Evolutionary conservation across 2,113 vertebrate species (phyloP).

Genomic region (Dicaeum eximium): DNA sequence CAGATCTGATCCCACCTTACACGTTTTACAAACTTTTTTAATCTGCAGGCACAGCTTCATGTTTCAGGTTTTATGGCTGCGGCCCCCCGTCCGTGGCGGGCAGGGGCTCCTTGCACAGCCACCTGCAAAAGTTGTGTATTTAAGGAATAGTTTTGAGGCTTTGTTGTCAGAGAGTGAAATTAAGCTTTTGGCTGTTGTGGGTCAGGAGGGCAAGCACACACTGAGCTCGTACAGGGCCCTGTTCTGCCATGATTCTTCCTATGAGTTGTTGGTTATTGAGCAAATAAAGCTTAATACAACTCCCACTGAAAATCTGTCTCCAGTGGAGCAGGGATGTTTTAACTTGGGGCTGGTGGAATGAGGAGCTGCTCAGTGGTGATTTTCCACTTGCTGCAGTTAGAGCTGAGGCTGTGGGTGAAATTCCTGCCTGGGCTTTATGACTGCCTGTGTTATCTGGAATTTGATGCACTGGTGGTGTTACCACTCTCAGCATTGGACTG

Average conservation of each 20-base stretch:
- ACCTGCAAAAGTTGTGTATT: constrained; percentile 18
- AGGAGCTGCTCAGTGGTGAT: background rate
- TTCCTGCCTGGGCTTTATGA: background rate
- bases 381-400: background rate
- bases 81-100: background rate
- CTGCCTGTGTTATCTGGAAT: background rate
- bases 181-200: constrained; percentile 18
- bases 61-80: constrained; percentile 35
- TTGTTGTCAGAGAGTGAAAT: constrained; percentile 29
- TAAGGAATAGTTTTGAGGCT: constrained; percentile 22
- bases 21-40: constrained; percentile 34
- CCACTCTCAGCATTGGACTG: background rate
- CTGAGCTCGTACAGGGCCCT: background rate
- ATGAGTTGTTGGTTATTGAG: background rate
- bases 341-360: background rate
- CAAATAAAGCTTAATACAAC: constrained; percentile 1
- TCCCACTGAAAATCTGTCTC: constrained; percentile 1
- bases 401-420: background rate
- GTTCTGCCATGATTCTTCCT: background rate
- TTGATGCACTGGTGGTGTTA: background rate
- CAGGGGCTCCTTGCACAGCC: background rate
- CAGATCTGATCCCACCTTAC: background rate
- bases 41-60: constrained; percentile 26
- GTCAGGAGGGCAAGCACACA: background rate
- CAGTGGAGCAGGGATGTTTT: background rate